phyloP scores from a whole-genome alignment of 2,113 vertebrate species.

The Oncorhynchus tshawytscha region DNA sequence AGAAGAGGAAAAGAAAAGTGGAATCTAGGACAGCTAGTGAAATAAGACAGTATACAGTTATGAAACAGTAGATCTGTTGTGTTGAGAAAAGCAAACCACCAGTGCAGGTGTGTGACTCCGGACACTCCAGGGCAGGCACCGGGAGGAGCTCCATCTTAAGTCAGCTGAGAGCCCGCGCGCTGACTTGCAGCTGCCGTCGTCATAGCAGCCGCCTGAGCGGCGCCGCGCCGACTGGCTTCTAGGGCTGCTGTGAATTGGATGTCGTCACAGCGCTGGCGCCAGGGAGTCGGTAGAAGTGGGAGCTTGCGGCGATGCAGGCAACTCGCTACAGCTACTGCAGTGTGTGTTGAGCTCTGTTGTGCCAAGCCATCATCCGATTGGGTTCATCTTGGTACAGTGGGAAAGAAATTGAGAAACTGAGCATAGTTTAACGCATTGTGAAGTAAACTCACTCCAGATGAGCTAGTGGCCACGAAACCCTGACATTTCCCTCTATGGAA shows the following conservation, averaged over 20 bases:
- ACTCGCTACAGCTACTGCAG: constrained; percentile 7
- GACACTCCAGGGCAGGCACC: background rate
- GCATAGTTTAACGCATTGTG: background rate
- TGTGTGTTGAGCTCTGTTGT: constrained; percentile 6
- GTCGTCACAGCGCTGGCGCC: constrained; percentile 77
- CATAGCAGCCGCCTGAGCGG: constrained; percentile 77
- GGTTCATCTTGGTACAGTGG: constrained; percentile 55
- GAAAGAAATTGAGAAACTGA: background rate
- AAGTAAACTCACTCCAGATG: background rate
- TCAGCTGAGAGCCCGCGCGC: constrained; percentile 39
- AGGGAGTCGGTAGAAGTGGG: constrained; percentile 67
- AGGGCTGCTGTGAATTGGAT: constrained; percentile 62
- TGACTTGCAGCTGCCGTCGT: constrained; percentile 70
- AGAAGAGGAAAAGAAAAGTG: too few species aligned
- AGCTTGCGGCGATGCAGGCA: constrained; percentile 52
- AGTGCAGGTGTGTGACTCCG: background rate
- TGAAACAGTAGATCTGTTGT: background rate
- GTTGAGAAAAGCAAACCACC: constrained; percentile 2
- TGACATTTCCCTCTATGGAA: too few species aligned
- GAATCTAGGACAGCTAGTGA: background rate
- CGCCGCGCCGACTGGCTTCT: constrained; percentile 70
- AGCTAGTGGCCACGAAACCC: background rate
- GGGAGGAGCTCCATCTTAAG: background rate
- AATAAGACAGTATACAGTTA: background rate
- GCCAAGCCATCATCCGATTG: constrained; percentile 68